Evolutionary conservation across 2,888 invertebrate species (phyloP), one percentile per base, ranked within the genome.

Genomic region (Hirtodrosophila trivittata): DNA sequence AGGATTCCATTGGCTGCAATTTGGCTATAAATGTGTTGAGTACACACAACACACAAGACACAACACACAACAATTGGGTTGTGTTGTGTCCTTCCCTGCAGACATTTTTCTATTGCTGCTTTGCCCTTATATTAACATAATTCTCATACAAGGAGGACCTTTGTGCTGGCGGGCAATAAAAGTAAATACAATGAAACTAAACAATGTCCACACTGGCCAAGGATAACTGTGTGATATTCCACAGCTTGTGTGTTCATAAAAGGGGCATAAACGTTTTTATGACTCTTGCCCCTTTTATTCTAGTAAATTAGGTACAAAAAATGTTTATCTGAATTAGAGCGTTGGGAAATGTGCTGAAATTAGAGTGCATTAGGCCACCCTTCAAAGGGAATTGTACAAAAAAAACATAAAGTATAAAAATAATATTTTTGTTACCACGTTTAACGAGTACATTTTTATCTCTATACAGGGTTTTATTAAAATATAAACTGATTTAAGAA

Each of bases 161-260:
- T 70, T 49, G 66, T 28, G 65, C 82, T 64, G 39, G 59, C 38
- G 45, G 64, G 67, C 85, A 77, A 81, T 78, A 78, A 77, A 78
- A 66, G 66, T 68, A 66, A 68, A 77, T 67, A 54, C 67, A 62
- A 62, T 66, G 73, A 54, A 67, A 73, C 73, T 67, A 67, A 66
- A 67, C 51, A 50, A 50, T 72, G 66, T 66, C 66, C 72, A 72
- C 26, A 50, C 33, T 37, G 47, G 30, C 51, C 41, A 46, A 38
- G 50, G 55, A 55, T 82, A 85, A 85, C 78, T 77, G 85, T 85
- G 82, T 66, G 77, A 85, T 81, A 64, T 71, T 66, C 82, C 75
- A 77, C 78, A 78, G 78, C 78, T 78, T 78, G 78, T 85, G 77
- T 85, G 77, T 85, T 68, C 83, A 77, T 81, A 81, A 84, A 78